A percentile compares a stretch with the other conserved stretches of the same genome.
Conservation (phyloP, 2,113 vertebrate species). For the Argyrosomus japonicus region DNA sequence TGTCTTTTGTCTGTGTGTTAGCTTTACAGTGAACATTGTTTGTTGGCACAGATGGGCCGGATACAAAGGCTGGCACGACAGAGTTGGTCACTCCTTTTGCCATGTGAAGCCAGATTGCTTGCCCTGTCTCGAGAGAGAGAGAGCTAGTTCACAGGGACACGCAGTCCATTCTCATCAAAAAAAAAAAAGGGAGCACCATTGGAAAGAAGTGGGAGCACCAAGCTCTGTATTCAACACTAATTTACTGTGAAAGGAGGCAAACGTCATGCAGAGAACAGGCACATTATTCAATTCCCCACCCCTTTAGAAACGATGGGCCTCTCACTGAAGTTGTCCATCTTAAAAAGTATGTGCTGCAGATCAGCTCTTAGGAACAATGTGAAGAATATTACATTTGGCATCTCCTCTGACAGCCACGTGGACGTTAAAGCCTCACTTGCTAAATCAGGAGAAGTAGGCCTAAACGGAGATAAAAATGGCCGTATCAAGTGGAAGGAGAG, state of each 20-base stretch:
- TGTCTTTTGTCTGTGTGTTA: slow-evolving; percentile 37
- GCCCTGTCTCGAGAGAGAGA: slow-evolving; percentile 40
- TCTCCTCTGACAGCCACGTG: slow-evolving; percentile 12
- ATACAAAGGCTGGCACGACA: slow-evolving; percentile 44
- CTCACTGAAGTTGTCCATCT: slow-evolving; percentile 3
- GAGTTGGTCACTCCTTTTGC: slow-evolving; percentile 59
- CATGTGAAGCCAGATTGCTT: slow-evolving; percentile 65
- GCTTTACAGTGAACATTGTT: slow-evolving; percentile 54
- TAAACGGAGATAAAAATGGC: slow-evolving; percentile 53
- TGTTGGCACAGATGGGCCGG: slow-evolving; percentile 48
- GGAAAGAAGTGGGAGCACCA: slow-evolving; percentile 30
- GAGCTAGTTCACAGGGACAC: slow-evolving; percentile 59
- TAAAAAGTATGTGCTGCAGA: neutral
- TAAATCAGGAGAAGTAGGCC: slow-evolving; percentile 23
- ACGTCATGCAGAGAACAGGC: slow-evolving; percentile 32
- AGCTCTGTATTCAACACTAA: slow-evolving; percentile 52
- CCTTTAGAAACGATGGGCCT: slow-evolving; percentile 19
- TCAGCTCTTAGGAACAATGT: neutral
- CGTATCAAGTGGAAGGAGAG: slow-evolving; percentile 15
- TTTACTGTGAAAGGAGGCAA: slow-evolving; percentile 52
- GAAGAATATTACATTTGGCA: slow-evolving; percentile 17
- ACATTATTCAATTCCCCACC: slow-evolving; percentile 16
- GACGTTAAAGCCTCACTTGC: slow-evolving; percentile 30
- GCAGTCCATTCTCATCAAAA: slow-evolving; percentile 50
- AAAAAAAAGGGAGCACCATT: slow-evolving; percentile 30